Evolutionary conservation across 2,113 vertebrate species (phyloP).

Genomic region (Nothocercus nigrocapillus): DNA sequence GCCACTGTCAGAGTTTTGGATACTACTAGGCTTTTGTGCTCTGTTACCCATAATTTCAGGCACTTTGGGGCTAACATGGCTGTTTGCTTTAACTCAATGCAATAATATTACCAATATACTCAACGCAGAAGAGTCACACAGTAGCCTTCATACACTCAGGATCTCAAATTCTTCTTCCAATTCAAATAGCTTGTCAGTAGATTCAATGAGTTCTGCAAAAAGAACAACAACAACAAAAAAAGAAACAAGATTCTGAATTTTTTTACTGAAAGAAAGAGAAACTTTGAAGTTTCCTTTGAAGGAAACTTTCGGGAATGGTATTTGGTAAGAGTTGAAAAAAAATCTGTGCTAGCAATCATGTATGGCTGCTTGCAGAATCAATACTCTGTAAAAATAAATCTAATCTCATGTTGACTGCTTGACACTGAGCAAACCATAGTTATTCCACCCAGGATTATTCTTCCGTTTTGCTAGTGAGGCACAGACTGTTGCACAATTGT

Average conservation of each 20-base stretch:
- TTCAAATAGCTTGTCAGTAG: constrained; percentile 87
- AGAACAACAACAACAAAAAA: too few relatives aligned
- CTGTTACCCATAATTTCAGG: constrained; percentile 73
- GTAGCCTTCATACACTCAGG: constrained; percentile 81
- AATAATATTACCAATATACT: constrained; percentile 51
- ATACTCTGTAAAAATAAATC: rapidly evolving
- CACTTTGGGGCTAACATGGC: constrained; percentile 83
- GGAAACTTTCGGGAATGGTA: neutral
- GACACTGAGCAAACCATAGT: neutral
- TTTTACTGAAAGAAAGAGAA: neutral
- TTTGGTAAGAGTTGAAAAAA: neutral
- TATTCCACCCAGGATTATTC: neutral
- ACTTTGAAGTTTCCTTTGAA: neutral
- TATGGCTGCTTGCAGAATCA: neutral
- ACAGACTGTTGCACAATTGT: neutral
- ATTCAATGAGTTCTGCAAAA: constrained; percentile 87
- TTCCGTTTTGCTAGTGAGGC: neutral
- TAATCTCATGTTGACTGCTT: rapidly evolving
- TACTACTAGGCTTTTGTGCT: constrained; percentile 70
- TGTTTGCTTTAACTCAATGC: constrained; percentile 67
- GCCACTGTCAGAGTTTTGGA: constrained; percentile 51
- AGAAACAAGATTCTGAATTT: neutral
- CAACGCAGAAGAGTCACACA: constrained; percentile 31
- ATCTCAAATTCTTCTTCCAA: constrained; percentile 92
- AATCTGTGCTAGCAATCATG: neutral